Base-by-base conservation (phyloP, 2,888 invertebrate species). In the Anthrax anthrax region DNA sequence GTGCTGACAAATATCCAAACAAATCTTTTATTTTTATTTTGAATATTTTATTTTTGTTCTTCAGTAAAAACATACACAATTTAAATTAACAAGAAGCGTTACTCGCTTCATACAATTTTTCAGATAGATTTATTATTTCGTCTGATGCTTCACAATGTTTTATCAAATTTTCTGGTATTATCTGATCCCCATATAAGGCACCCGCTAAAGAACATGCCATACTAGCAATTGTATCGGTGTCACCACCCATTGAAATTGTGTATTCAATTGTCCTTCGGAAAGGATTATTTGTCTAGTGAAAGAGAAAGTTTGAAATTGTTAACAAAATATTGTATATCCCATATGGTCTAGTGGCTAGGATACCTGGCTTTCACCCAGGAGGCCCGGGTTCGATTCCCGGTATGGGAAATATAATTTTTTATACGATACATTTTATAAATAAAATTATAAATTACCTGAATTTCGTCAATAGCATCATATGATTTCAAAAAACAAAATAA, bases 341-440 rank as follows among this genome's bases (percentile, higher is more conserved):
- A 63, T 65, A 65, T 66, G 60, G 67, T 67, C 67, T 66, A 67
- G 67, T 67, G 67, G 67, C 60, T 67, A 67, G 65, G 66, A 67
- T 67, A 65, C 61, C 65, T n/a, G 65, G 67, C 67, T 67, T 60
- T 66, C 65, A 67, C 65, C 67, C 64, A 62, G 66, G 60, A 67
- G 67, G 81, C 83, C 80, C 83, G 81, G 82, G 83, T 83, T 84
- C 83, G 81, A 82, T 83, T 82, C 80, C 84, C 85, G 84, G 84
- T 85, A 84, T 85, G 84, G 85, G 84, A 84, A 67, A 19, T 53
- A 51, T 55, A 52, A 42, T 32, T 2, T 37, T 43, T 17, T n/a
- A n/a, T n/a, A n/a, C n/a, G n/a, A n/a, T n/a, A n/a, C n/a, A n/a
- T 43, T n/a, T 43, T 19, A 8, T 40, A 23, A 23, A n/a, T 12